Conservation (phyloP, 64 coral and sea anemone species). For the Montipora sp. region DNA sequence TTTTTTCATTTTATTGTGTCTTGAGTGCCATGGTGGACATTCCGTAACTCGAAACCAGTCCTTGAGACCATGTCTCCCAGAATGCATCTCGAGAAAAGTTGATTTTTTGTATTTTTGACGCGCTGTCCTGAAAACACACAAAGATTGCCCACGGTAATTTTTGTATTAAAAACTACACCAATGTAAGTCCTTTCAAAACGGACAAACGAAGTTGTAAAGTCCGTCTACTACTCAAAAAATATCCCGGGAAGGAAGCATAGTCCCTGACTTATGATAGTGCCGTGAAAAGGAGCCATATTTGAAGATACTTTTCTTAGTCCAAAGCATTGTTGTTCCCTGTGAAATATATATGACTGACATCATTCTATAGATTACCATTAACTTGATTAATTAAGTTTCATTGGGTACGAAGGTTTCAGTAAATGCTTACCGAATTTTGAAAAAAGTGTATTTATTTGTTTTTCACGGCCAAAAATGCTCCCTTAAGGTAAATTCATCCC, state of each 20-base stretch:
- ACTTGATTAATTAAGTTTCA: not conserved
- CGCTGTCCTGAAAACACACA: not conserved
- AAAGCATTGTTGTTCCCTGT: too few species aligned
- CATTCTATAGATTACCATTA: not conserved
- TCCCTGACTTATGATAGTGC: not conserved
- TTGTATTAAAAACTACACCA: slow-evolving; percentile 10
- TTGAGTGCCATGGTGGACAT: too few species aligned
- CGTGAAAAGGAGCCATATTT: not conserved
- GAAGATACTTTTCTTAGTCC: not conserved
- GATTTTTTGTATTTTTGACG: not conserved
- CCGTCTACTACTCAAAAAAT: slow-evolving; percentile 9
- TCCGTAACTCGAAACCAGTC: slow-evolving; percentile 7
- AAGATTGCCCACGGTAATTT: slow-evolving; percentile 19
- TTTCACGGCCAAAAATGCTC: too few species aligned
- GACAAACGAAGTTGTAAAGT: not conserved
- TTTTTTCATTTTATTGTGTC: too few species aligned
- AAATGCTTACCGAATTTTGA: too few species aligned
- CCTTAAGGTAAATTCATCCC: too few species aligned
- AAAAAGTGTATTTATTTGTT: too few species aligned
- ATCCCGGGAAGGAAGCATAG: not conserved
- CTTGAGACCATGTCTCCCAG: slow-evolving; percentile 9
- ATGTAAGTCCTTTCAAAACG: not conserved
- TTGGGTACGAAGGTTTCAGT: not conserved
- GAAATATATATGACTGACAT: not conserved
- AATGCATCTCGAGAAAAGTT: slow-evolving; percentile 8